Evolutionary conservation across 1,140 invertebrate species (phyloP), one percentile per base, ranked within the genome.

Genomic region (Dryas iulia): DNA sequence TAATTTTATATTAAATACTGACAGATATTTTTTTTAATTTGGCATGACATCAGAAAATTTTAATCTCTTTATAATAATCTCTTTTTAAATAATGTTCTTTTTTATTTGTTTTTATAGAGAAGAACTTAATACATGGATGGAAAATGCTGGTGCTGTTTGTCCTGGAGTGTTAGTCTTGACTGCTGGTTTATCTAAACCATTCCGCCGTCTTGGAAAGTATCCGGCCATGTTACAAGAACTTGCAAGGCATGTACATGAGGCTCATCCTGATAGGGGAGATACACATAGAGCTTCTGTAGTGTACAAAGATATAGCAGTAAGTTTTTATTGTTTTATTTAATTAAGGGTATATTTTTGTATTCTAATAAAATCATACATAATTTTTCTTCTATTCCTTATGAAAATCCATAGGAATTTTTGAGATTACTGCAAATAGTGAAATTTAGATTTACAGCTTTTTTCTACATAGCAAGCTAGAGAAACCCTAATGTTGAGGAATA

Each of bases 211-310:
- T 28, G 98, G 99, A 77, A 99, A 98, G 86, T 99, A 99, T 89
- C 96, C 97, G 5, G 95, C 95, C 26, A 96, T 97, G 95, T 92
- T 99, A 18, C 98, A 99, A 91, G 98, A 99, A 90, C 90, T 99
- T 56, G 98, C 99, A 81, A 93, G 98, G 69, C 98, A 99, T 84
- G 96, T 98, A 30, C 97, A 98, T 93, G 98, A 99, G 89, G 96
- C 95, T 82, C 98, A 99, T 92, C 94, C 96, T 1, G 99, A 99
- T 91, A 93, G 98, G 72, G 99, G 98, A 2, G 98, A 99, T 84
- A 97, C 98, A 1, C 98, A 99, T 87, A 93, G 98, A 70, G 98
- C 98, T 52, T 96, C 98, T 76, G 95, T 95, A 72, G 96, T 99
- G 25, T 99, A 98, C 89, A 97, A 98, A 87, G 98, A 99, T 80